Evolutionary conservation across 2,113 vertebrate species (phyloP).

Genomic region (Chascanopsetta lugubris): DNA sequence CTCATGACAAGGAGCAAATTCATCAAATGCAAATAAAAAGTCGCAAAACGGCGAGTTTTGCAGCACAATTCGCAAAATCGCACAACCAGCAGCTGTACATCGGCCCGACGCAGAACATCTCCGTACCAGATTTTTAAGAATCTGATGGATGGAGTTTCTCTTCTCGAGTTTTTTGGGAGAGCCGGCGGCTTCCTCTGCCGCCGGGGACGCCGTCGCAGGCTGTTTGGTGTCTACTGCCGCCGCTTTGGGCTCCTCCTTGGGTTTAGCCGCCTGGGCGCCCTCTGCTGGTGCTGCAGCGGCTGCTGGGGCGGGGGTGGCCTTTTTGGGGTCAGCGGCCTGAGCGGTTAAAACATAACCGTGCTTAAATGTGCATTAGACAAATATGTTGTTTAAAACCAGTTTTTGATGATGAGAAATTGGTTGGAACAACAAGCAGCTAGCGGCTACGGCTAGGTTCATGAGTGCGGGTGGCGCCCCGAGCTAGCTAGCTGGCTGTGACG

Average conservation of each 20-base stretch:
- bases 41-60: too few species aligned
- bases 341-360: neutral
- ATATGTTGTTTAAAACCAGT: too few species aligned
- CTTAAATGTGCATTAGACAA: too few species aligned
- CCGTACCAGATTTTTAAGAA: conserved; percentile 93
- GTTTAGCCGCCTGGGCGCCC: conserved; percentile 66
- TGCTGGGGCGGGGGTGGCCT: conserved; percentile 56
- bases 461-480: too few species aligned
- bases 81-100: too few species aligned
- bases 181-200: conserved; percentile 74
- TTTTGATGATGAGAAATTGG: too few species aligned
- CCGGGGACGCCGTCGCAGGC: conserved; percentile 64
- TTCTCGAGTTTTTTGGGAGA: conserved; percentile 86
- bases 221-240: conserved; percentile 69
- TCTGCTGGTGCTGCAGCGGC: conserved; percentile 33
- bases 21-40: neutral
- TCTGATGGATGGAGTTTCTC: conserved; percentile 89
- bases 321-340: conserved; percentile 72
- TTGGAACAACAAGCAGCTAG: too few species aligned
- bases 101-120: neutral
- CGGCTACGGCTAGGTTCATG: too few species aligned
- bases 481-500: too few species aligned
- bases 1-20: neutral
- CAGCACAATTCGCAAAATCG: too few species aligned
- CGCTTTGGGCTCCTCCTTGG: conserved; percentile 81